phyloP scores from a whole-genome alignment of 2,797 vertebrate species.

The Liparis tanakae region DNA sequence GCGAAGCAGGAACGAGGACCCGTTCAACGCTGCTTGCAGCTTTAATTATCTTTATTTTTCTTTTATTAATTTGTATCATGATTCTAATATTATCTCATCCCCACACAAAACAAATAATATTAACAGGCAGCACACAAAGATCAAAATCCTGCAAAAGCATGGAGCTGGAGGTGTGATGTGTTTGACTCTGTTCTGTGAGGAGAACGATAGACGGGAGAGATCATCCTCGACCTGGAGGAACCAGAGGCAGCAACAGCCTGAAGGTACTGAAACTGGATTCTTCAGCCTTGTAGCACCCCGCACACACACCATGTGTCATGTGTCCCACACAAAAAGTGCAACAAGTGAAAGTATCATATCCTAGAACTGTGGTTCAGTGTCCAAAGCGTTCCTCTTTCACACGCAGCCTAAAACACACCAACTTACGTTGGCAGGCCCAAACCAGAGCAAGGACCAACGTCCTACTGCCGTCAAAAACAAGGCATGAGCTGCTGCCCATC shows the following conservation, averaged over 20 bases:
- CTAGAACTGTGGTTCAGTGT: constrained; percentile 74
- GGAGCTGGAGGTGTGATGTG: not conserved
- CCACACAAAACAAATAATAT: not conserved
- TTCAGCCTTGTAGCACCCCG: constrained; percentile 43
- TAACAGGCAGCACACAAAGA: not conserved
- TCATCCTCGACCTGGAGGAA: too few relatives aligned
- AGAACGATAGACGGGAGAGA: not conserved
- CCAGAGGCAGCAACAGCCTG: constrained; percentile 46
- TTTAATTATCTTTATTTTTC: not conserved
- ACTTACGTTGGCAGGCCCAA: constrained; percentile 31
- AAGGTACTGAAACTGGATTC: constrained; percentile 62
- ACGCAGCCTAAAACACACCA: constrained; percentile 38
- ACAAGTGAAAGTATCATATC: constrained; percentile 86
- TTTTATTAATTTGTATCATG: not conserved
- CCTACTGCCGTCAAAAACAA: constrained; percentile 10
- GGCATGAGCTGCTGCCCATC: constrained; percentile 37
- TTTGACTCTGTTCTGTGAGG: not conserved
- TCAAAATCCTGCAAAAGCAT: not conserved
- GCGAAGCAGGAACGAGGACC: too few relatives aligned
- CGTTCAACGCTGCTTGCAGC: too few relatives aligned
- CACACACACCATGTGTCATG: constrained; percentile 40
- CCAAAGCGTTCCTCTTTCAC: constrained; percentile 84
- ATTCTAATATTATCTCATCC: not conserved
- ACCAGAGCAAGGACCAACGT: constrained; percentile 24
- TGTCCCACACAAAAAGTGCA: constrained; percentile 46